Evolutionary conservation across 2,797 vertebrate species (phyloP).

Genomic region (Catostomus latipinnis): DNA sequence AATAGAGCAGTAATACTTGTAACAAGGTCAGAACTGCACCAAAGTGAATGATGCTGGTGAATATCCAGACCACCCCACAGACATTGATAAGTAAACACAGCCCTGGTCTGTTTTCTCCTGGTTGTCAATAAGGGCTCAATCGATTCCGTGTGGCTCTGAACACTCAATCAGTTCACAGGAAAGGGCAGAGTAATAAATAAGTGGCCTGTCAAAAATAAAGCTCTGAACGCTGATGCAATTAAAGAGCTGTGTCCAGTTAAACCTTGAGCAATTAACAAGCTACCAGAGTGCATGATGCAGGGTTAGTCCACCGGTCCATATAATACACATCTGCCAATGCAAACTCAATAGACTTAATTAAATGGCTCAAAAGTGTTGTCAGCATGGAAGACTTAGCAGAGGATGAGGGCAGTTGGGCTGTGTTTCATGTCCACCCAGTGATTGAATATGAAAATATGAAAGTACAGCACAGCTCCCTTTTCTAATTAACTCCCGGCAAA

Average conservation of each 20-base stretch:
- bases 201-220: slow-evolving; percentile 74
- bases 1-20: slow-evolving; percentile 61
- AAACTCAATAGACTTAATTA: slow-evolving; percentile 83
- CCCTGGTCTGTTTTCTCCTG: slow-evolving; percentile 40
- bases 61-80: slow-evolving; percentile 11
- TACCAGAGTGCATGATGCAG: slow-evolving; percentile 66
- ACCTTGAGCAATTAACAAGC: slow-evolving; percentile 79
- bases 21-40: slow-evolving; percentile 54
- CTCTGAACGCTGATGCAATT: slow-evolving; percentile 77
- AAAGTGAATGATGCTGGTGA: slow-evolving; percentile 19
- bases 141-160: slow-evolving; percentile 55
- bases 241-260: slow-evolving; percentile 81
- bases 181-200: slow-evolving; percentile 78
- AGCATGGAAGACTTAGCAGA: slow-evolving; percentile 58
- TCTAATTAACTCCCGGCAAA: slow-evolving; percentile 36
- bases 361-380: slow-evolving; percentile 72
- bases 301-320: slow-evolving; percentile 66
- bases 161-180: slow-evolving; percentile 75
- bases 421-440: slow-evolving; percentile 14
- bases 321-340: slow-evolving; percentile 74
- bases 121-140: slow-evolving; percentile 65
- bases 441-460: slow-evolving; percentile 23
- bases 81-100: slow-evolving; percentile 48
- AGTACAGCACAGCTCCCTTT: slow-evolving; percentile 12
- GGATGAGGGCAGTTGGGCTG: slow-evolving; percentile 34